Evolutionary conservation across 2,888 invertebrate species (phyloP).

Genomic region (Polydesmus complanatus): DNA sequence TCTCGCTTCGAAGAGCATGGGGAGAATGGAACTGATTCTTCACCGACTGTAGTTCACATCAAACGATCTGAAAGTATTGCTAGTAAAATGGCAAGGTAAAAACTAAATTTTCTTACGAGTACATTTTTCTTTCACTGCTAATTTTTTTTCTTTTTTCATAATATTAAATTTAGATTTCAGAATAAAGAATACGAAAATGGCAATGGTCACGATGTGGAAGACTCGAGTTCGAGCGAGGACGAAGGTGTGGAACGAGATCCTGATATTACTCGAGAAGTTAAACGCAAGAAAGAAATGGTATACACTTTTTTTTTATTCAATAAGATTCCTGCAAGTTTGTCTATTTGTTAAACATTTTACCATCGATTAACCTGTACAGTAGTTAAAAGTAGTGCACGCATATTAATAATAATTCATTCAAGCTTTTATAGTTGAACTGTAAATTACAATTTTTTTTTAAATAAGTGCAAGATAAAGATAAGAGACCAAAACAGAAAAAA

Average conservation of each 20-base stretch:
- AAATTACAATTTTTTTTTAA: too few relatives aligned
- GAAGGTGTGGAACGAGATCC: conserved; percentile 18
- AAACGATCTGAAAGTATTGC: conserved; percentile 18
- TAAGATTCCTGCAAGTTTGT: too few relatives aligned
- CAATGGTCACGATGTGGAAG: conserved; percentile 13
- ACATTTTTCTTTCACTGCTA: neutral
- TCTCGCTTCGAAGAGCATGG: conserved; percentile 14
- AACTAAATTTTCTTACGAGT: neutral
- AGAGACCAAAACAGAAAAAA: too few relatives aligned
- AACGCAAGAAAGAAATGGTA: conserved; percentile 22
- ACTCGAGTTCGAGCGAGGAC: conserved; percentile 20
- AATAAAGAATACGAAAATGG: conserved; percentile 14
- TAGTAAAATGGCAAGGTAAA: conserved; percentile 17
- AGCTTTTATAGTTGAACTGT: too few relatives aligned
- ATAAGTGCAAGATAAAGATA: too few relatives aligned
- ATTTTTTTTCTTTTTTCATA: neutral
- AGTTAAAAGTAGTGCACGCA: too few relatives aligned
- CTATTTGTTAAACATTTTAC: too few relatives aligned
- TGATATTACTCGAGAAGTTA: conserved; percentile 16
- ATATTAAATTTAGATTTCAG: conserved; percentile 2
- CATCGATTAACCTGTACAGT: too few relatives aligned
- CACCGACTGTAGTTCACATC: conserved; percentile 12
- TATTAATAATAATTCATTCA: too few relatives aligned
- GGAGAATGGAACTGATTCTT: conserved; percentile 10
- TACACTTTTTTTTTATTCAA: too few relatives aligned